Evolutionary conservation across 2,113 vertebrate species (phyloP).

Genomic region (Oryctolagus cuniculus): DNA sequence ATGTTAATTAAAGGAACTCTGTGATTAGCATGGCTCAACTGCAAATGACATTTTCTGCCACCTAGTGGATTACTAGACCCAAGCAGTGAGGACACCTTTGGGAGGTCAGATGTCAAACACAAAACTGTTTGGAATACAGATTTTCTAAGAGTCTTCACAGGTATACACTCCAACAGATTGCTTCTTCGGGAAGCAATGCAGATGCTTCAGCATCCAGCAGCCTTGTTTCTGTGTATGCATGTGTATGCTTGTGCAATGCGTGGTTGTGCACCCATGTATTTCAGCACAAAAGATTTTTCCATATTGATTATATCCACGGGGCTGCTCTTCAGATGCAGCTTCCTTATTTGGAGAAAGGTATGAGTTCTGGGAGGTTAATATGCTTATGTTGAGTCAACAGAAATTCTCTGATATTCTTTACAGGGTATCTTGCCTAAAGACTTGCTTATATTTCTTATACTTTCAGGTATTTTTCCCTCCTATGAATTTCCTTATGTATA

Average conservation of each 20-base stretch:
- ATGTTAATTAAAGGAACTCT: constrained; percentile 41
- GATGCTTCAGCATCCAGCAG: background rate
- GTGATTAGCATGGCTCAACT: background rate
- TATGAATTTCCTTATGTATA: constrained; percentile 6
- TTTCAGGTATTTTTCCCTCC: background rate
- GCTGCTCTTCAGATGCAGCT: background rate
- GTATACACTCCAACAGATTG: constrained; percentile 5
- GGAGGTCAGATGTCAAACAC: background rate
- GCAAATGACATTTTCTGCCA: constrained; percentile 62
- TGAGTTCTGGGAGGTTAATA: background rate
- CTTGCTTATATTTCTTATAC: background rate
- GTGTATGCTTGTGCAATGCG: background rate
- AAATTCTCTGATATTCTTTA: background rate
- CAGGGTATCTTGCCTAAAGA: background rate
- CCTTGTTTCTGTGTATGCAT: background rate
- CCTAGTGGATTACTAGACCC: constrained; percentile 50
- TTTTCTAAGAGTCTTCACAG: background rate
- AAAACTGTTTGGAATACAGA: background rate
- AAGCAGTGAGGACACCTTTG: background rate
- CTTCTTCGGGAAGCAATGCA: background rate
- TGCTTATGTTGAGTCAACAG: background rate
- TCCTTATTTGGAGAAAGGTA: background rate
- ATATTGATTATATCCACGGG: background rate
- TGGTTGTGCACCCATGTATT: background rate
- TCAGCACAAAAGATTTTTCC: background rate